Base-by-base conservation (phyloP, 2,888 invertebrate species). In the Ennomos quercinarius region DNA sequence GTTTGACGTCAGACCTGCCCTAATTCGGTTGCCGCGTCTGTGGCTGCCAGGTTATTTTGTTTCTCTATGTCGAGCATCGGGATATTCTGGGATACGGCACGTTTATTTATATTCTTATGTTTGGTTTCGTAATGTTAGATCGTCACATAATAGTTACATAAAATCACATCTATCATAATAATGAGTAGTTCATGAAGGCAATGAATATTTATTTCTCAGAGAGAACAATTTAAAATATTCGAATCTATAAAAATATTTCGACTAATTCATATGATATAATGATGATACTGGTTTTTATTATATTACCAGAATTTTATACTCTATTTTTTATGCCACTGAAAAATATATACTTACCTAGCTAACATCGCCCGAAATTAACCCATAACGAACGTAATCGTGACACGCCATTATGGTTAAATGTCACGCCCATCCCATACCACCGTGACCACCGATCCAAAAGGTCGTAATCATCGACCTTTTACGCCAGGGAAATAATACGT, bases 1-100 rank as follows among this genome's bases (percentile, higher is more conserved):
- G 83, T 80, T 80, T 89, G 90, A 91, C 91, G 91, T 90, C 89
- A 89, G 71, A 58, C 57, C 38, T 72, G 84, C 76, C 82, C 84
- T 80, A 83, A 72, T 67, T 69, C 71, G 64, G 70, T 66, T 75
- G 55, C 60, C 55, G 47, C 66, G 74, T 70, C 54, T 60, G 35
- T 39, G 9, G 42, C 43, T 51, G 60, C 60, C 60, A 61, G 60
- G 56, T 46, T 59, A 59, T 59, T 60, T 43, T 39, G 51, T 47
- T 59, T 47, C 46, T 51, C 47, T 47, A 55, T 59, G 50, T 42
- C 42, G 27, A 35, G 38, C 12, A 44, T 48, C 8, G 43, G 34
- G 53, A 35, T 77, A 76, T 78, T 78, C 71, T 70, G 55, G 60
- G 72, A 71, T 76, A 73, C 74, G 72, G 51, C 73, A 48, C 35